Evolutionary conservation across 2,888 invertebrate species (phyloP).

Genomic region (Lottia gigantea): DNA sequence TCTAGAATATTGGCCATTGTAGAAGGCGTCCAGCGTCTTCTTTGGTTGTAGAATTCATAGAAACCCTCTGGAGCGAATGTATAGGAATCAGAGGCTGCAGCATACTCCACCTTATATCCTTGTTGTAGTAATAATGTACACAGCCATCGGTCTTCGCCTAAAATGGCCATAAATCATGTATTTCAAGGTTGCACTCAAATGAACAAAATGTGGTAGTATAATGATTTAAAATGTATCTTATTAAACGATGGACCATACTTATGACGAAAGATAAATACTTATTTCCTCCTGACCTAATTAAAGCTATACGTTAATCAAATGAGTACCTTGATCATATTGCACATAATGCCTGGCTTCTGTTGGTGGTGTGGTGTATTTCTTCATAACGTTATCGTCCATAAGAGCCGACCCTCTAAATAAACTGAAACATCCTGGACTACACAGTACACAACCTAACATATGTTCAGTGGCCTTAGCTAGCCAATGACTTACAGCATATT

Average conservation of each 20-base stretch:
- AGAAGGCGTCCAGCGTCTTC: constrained; percentile 98
- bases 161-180: not conserved
- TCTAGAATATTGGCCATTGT: constrained; percentile 99
- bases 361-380: constrained; percentile 43
- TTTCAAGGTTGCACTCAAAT: too few relatives aligned
- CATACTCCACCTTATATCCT: constrained; percentile 97
- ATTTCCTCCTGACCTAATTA: not conserved
- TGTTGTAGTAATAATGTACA: constrained; percentile 94
- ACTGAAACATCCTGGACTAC: constrained; percentile 58
- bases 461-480: constrained; percentile 92
- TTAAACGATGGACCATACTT: not conserved
- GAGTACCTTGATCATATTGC: constrained; percentile 58
- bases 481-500: constrained; percentile 94
- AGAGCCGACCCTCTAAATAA: constrained; percentile 54
- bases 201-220: not conserved
- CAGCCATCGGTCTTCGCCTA: constrained; percentile 97
- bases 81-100: constrained; percentile 97
- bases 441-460: constrained; percentile 73
- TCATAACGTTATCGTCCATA: constrained; percentile 59
- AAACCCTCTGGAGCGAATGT: constrained; percentile 90
- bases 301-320: too few relatives aligned
- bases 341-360: constrained; percentile 47
- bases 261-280: not conserved
- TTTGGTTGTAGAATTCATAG: constrained; percentile 88
- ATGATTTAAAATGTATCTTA: not conserved